phyloP scores from a whole-genome alignment of 2,888 invertebrate species.

The Schrankia costaestrigalis region DNA sequence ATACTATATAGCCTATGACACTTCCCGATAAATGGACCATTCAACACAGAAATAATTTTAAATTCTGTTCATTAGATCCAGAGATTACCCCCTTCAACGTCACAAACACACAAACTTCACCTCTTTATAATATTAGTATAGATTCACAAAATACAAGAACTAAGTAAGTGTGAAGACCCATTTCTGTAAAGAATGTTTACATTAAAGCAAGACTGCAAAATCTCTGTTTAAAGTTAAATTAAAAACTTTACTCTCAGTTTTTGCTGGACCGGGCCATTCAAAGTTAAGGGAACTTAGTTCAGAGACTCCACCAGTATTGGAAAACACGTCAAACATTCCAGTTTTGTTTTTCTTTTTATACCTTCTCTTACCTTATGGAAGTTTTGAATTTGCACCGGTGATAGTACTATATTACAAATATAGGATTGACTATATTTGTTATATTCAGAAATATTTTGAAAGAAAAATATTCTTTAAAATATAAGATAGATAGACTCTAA shows the following conservation, averaged over 20 bases:
- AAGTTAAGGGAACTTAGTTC: constrained; percentile 29
- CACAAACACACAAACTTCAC: too few relatives aligned
- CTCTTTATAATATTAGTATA: too few relatives aligned
- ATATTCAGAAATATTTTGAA: too few relatives aligned
- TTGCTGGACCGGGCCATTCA: constrained; percentile 30
- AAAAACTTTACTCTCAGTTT: constrained; percentile 39
- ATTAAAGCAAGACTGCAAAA: constrained; percentile 24
- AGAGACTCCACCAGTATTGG: constrained; percentile 41
- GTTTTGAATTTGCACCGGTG: constrained; percentile 20
- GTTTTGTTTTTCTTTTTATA: constrained; percentile 42
- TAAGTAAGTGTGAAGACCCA: background rate
- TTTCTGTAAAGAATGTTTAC: constrained; percentile 22
- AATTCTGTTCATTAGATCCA: too few relatives aligned
- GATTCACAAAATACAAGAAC: too few relatives aligned
- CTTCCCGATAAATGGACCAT: too few relatives aligned
- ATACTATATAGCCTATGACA: too few relatives aligned
- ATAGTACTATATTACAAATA: constrained; percentile 12
- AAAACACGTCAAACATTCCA: constrained; percentile 54
- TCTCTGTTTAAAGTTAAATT: constrained; percentile 43
- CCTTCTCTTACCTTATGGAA: constrained; percentile 39
- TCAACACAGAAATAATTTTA: too few relatives aligned
- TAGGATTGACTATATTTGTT: too few relatives aligned
- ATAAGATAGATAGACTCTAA: too few relatives aligned
- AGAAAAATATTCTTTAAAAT: too few relatives aligned
- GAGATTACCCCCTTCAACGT: too few relatives aligned